phyloP scores from a whole-genome alignment of 2,797 vertebrate genomes.

The Alosa sapidissima region DNA sequence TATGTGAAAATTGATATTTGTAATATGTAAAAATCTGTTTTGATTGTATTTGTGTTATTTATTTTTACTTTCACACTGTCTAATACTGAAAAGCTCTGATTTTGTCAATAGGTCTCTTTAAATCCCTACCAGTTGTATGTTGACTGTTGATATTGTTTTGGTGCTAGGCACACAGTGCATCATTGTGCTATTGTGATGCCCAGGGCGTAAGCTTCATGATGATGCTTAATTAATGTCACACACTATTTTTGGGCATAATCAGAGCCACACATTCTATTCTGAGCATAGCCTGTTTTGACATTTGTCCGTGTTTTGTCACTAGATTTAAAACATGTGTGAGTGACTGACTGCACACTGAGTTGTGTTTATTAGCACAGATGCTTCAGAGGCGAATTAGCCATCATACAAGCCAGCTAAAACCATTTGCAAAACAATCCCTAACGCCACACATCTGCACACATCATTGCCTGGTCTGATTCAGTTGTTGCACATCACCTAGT shows the following conservation, averaged over 20 bases:
- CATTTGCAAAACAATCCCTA: neutral
- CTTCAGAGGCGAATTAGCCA: neutral
- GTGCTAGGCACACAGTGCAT: neutral
- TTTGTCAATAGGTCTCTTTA: neutral
- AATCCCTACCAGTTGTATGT: neutral
- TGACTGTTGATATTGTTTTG: neutral
- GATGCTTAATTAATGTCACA: no score
- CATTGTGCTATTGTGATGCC: neutral
- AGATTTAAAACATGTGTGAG: neutral
- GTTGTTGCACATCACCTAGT: neutral
- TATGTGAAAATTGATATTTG: neutral
- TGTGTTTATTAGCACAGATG: neutral
- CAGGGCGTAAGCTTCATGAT: neutral
- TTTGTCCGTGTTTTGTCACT: neutral
- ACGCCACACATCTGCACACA: neutral
- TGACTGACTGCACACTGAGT: neutral
- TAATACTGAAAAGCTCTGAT: neutral
- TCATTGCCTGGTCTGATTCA: neutral
- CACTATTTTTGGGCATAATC: neutral
- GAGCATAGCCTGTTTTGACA: slow-evolving; percentile 6
- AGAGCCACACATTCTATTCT: neutral
- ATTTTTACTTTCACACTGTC: neutral
- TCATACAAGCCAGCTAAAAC: neutral
- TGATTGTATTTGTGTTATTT: neutral
- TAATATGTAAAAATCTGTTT: no score